Evolutionary conservation across 2,797 vertebrate species (phyloP).

Genomic region (Tapera naevia): DNA sequence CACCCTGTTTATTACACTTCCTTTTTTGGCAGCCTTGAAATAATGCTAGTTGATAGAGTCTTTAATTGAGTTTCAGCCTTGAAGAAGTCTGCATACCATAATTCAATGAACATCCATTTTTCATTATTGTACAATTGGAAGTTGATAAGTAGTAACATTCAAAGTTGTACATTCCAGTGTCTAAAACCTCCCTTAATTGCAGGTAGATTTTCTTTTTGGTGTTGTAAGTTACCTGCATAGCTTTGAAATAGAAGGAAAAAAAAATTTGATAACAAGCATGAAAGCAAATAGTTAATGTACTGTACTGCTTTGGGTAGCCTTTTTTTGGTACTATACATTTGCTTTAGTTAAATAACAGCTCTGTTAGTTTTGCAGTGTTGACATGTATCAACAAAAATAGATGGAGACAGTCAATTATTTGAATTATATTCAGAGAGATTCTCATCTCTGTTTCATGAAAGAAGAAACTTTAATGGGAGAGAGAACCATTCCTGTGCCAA

Average conservation of each 20-base stretch:
- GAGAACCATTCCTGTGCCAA: background rate
- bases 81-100: background rate
- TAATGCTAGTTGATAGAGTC: background rate
- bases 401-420: conserved; percentile 55
- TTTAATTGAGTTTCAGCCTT: background rate
- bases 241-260: conserved; percentile 13
- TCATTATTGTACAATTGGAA: conserved; percentile 2
- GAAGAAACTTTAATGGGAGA: conserved; percentile 2
- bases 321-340: background rate
- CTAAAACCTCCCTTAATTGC: background rate
- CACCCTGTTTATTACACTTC: background rate
- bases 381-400: conserved; percentile 44
- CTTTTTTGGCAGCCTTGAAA: background rate
- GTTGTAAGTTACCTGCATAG: background rate
- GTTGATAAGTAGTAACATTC: background rate
- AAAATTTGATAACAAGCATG: background rate
- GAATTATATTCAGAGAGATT: background rate
- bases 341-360: background rate
- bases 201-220: conserved; percentile 11
- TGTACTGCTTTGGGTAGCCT: background rate
- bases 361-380: background rate
- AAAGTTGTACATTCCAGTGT: background rate
- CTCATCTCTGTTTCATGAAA: conserved; percentile 1
- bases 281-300: background rate
- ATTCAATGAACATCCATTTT: conserved; percentile 52